Conservation (phyloP, 2,888 invertebrate genomes). For the Drosophila basisetae region DNA sequence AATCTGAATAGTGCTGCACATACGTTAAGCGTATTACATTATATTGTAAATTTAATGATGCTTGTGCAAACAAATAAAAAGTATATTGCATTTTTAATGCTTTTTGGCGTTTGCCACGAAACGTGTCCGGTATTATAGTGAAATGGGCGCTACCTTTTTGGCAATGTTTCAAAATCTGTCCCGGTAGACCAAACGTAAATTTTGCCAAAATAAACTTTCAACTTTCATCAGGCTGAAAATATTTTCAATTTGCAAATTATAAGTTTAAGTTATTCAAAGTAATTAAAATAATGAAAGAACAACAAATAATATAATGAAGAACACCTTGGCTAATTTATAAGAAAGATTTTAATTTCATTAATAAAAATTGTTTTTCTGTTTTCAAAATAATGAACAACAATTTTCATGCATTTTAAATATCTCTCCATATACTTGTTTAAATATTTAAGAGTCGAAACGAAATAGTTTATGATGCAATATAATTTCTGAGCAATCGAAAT, state of each 20-base stretch:
- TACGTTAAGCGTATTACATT: conserved; percentile 27
- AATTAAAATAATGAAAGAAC: background rate
- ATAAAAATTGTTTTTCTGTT: background rate
- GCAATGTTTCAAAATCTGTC: conserved; percentile 53
- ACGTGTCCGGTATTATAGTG: conserved; percentile 21
- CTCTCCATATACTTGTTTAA: too few species aligned
- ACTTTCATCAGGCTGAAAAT: conserved; percentile 10
- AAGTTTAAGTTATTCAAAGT: background rate
- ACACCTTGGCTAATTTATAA: background rate
- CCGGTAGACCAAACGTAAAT: conserved; percentile 26
- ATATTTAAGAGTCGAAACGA: background rate
- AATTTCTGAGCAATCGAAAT: background rate
- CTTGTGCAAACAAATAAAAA: conserved; percentile 24
- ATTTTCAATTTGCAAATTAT: conserved; percentile 1
- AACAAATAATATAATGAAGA: background rate
- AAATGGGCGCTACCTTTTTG: conserved; percentile 42
- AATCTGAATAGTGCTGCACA: conserved; percentile 1
- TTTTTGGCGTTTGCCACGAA: conserved; percentile 37
- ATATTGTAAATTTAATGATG: conserved; percentile 31
- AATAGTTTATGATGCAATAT: background rate
- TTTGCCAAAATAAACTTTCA: conserved; percentile 28
- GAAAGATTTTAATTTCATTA: background rate
- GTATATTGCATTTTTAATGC: conserved; percentile 43
- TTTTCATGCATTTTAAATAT: background rate
- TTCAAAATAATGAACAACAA: background rate